Base-by-base conservation (phyloP, 2,888 invertebrate genomes). In the Morpho achilles region DNA sequence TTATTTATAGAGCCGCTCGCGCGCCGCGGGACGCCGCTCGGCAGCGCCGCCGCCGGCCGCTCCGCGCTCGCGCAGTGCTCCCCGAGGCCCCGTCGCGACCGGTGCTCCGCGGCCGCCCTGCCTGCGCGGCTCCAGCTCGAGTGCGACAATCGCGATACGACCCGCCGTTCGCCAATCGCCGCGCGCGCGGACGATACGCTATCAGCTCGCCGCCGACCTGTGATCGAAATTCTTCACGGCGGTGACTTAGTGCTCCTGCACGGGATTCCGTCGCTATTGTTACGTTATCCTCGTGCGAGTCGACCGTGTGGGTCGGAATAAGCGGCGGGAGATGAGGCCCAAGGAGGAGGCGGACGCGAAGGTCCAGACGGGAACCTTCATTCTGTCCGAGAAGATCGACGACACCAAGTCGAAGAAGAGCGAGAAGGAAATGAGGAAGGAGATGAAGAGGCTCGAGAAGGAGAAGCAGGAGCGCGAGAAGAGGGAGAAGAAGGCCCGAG, bases 301-400 rank as follows among this genome's bases (percentile, higher is more conserved):
- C 65, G 57, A 56, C 53, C 68, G 74, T 71, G 72, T 57, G 59
- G 62, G 63, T 51, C 16, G 55, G 46, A 7, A 50, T 58, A 61
- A 61, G 70, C 73, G 74, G 63, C 65, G 59, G 62, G 73, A 70
- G 60, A 90, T 90, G 90, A 80, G 89, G 73, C 88, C 90, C 60
- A 90, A 89, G 73, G 89, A 89, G 73, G 90, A 88, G 64, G 82
- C 83, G 71, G 87, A 87, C 69, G 64, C 80, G 64, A 87, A 86
- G 68, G 72, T 87, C 76, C 87, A 89, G 67, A 82, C 84, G 62
- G 91, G 91, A 72, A 89, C 92, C 67, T 89, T 93, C 74, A 92
- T 93, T 60, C 76, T 92, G 69, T 89, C 92, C 68, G 93, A 92
- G 74, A 91, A 92, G 71, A 88, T 90, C 53, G 91, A 91, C 72